These are phyloP conservation scores for Alexandromys fortis DNA, from an alignment of 2,113 vertebrate genomes.

Conservation along the genomic window DNA sequence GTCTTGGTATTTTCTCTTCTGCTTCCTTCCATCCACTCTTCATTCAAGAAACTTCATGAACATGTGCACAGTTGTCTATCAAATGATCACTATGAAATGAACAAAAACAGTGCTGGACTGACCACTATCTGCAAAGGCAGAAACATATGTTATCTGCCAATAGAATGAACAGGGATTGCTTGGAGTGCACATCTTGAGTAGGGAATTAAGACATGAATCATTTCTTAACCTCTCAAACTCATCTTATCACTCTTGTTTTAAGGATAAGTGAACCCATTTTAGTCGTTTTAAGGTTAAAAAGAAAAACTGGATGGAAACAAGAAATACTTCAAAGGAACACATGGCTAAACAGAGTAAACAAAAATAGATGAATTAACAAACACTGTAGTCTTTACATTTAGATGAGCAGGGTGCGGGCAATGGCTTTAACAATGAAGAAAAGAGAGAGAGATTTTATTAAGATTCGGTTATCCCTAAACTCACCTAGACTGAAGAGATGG, in stretches of 20 bases:
- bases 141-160: neutral
- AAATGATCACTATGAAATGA: conserved; percentile 48
- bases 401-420: neutral
- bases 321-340: neutral
- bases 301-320: neutral
- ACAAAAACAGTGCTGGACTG: neutral
- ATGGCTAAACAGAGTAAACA: neutral
- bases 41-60: neutral
- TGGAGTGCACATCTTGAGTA: neutral
- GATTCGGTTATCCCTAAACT: neutral
- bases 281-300: neutral
- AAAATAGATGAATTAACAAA: neutral
- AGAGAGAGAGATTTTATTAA: conserved; percentile 21
- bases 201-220: neutral
- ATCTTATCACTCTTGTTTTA: neutral
- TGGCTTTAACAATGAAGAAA: neutral
- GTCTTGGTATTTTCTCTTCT: neutral
- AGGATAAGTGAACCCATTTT: neutral
- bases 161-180: neutral
- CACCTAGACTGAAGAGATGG: neutral
- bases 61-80: neutral
- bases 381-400: neutral
- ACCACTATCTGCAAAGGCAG: neutral
- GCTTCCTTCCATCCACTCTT: neutral
- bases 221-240: neutral